Conservation (phyloP, 2,797 vertebrate genomes). For the Bovichtus variegatus region DNA sequence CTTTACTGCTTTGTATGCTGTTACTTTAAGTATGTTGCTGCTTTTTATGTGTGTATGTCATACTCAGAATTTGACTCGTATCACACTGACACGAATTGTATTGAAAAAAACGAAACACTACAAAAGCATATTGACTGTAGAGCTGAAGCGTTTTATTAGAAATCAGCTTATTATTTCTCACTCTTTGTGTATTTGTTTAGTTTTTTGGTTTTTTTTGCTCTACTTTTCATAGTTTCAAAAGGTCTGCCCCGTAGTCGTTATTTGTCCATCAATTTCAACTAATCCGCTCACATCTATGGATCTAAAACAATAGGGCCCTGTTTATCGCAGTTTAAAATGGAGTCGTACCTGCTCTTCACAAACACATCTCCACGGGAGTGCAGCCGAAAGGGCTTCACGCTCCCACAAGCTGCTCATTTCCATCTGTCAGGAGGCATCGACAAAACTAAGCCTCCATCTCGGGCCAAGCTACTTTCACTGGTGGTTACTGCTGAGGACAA, state of each 20-base stretch:
- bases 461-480: conserved; percentile 56
- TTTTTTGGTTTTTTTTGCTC: not conserved
- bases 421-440: conserved; percentile 80
- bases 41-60: conserved; percentile 42
- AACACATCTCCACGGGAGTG: conserved; percentile 74
- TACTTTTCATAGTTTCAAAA: conserved; percentile 37
- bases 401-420: conserved; percentile 81
- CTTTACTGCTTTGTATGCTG: conserved; percentile 27
- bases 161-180: conserved; percentile 13
- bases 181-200: conserved; percentile 18
- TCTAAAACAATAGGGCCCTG: conserved; percentile 45
- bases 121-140: conserved; percentile 10
- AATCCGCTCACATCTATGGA: conserved; percentile 30
- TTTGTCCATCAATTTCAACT: conserved; percentile 33
- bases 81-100: not conserved
- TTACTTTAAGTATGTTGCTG: conserved; percentile 27
- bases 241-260: conserved; percentile 1
- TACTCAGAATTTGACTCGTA: not conserved
- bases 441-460: conserved; percentile 59
- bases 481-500: conserved; percentile 39
- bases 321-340: conserved; percentile 63
- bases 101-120: conserved; percentile 20
- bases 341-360: conserved; percentile 75
- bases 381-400: conserved; percentile 73
- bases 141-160: conserved; percentile 3